These are phyloP conservation scores for Drosophila repletoides DNA, from an alignment of 1,140 invertebrate genomes.

Conservation along the genomic window DNA sequence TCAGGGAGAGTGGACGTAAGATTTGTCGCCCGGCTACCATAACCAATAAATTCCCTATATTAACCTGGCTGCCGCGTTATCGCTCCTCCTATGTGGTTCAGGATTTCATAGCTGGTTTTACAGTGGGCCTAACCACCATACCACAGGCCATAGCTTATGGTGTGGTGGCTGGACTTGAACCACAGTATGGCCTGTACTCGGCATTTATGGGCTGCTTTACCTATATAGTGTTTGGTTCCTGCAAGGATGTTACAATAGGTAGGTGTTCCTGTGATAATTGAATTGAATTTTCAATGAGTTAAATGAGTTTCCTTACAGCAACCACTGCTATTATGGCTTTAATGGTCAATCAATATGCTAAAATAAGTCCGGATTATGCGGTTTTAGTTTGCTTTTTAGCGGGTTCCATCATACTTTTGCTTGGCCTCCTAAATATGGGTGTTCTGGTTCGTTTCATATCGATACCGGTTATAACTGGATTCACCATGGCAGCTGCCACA, in stretches of 20 bases:
- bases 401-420: slow-evolving; percentile 88
- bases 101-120: slow-evolving; percentile 91
- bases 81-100: slow-evolving; percentile 84
- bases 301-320: slow-evolving; percentile 77
- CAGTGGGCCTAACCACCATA: slow-evolving; percentile 92
- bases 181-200: slow-evolving; percentile 87
- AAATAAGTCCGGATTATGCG: slow-evolving; percentile 88
- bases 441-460: slow-evolving; percentile 96
- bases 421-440: slow-evolving; percentile 92
- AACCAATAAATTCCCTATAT: slow-evolving; percentile 85
- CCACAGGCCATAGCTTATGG: slow-evolving; percentile 94
- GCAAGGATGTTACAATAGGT: slow-evolving; percentile 92
- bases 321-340: slow-evolving; percentile 92
- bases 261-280: not conserved
- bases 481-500: slow-evolving; percentile 94
- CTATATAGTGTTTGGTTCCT: slow-evolving; percentile 93
- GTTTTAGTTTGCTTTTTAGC: slow-evolving; percentile 90
- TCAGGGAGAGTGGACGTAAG: slow-evolving; percentile 48
- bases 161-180: slow-evolving; percentile 87
- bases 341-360: slow-evolving; percentile 88
- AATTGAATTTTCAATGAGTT: not conserved
- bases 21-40: slow-evolving; percentile 82
- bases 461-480: slow-evolving; percentile 93
- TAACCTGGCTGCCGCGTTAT: slow-evolving; percentile 87
- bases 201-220: slow-evolving; percentile 93